These are phyloP conservation scores for Pteropus alecto DNA, from an alignment of 2,113 vertebrate genomes.

Conservation along the genomic window DNA sequence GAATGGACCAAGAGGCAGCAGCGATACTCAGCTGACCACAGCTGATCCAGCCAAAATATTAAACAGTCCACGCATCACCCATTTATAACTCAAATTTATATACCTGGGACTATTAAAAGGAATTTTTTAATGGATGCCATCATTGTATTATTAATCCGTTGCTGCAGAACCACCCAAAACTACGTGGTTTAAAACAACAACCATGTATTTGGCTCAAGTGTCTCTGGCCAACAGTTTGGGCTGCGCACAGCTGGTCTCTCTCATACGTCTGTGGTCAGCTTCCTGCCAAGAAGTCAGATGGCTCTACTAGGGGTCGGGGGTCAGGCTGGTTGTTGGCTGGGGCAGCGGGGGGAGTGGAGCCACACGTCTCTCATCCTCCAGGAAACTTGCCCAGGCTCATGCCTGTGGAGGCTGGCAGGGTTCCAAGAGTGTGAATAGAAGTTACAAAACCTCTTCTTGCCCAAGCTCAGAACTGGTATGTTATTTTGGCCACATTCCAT, in stretches of 20 bases:
- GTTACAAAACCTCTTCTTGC: neutral
- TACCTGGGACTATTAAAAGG: neutral
- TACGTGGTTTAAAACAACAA: neutral
- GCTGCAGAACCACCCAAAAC: neutral
- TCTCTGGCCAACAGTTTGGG: neutral
- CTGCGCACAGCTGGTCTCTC: fast-evolving
- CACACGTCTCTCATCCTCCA: neutral
- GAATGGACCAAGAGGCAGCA: neutral
- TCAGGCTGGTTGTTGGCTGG: neutral
- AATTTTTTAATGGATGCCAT: neutral
- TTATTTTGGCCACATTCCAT: neutral
- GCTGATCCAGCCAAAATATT: neutral
- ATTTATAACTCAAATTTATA: neutral
- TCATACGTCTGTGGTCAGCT: neutral
- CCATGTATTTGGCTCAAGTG: neutral
- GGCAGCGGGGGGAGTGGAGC: fast-evolving
- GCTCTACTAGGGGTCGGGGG: too few species aligned
- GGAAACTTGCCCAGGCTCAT: neutral
- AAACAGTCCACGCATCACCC: neutral
- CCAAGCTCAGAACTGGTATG: neutral
- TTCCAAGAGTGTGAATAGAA: neutral
- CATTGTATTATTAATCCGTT: neutral
- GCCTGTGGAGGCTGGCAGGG: neutral
- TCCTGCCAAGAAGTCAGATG: neutral
- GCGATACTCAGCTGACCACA: neutral